Evolutionary conservation across 2,797 vertebrate genomes (phyloP).

Genomic region (Catharus ustulatus): DNA sequence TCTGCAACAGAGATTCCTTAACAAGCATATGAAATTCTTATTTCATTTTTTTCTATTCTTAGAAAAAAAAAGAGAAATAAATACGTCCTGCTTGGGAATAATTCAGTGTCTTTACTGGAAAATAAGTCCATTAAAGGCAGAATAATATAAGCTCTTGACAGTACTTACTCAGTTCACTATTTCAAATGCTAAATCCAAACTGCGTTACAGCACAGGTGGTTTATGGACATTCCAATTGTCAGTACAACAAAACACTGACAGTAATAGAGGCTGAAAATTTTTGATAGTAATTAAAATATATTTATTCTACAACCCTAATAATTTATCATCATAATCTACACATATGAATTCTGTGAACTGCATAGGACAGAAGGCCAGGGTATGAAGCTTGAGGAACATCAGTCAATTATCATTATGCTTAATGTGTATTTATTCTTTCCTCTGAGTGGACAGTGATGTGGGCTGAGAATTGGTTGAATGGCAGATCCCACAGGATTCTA

Average conservation of each 20-base stretch:
- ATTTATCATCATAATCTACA: background rate
- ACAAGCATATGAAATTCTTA: background rate
- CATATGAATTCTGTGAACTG: background rate
- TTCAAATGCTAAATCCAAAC: background rate
- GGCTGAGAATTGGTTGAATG: background rate
- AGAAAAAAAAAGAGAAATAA: background rate
- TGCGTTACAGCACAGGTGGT: background rate
- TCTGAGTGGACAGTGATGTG: background rate
- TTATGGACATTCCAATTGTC: background rate
- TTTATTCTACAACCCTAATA: background rate
- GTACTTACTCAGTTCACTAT: background rate
- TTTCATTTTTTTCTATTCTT: background rate
- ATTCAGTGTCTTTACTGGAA: background rate
- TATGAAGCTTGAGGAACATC: background rate
- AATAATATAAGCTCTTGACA: background rate
- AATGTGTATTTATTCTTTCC: conserved; percentile 10
- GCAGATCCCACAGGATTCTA: too few species aligned
- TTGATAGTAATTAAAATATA: background rate
- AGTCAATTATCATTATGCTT: background rate
- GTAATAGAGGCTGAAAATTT: background rate
- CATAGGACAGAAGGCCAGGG: background rate
- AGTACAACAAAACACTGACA: background rate
- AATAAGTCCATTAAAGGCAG: background rate
- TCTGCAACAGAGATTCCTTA: background rate
- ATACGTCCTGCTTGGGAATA: background rate